Conservation (phyloP, 2,113 vertebrate genomes). For the Columba janthina region DNA sequence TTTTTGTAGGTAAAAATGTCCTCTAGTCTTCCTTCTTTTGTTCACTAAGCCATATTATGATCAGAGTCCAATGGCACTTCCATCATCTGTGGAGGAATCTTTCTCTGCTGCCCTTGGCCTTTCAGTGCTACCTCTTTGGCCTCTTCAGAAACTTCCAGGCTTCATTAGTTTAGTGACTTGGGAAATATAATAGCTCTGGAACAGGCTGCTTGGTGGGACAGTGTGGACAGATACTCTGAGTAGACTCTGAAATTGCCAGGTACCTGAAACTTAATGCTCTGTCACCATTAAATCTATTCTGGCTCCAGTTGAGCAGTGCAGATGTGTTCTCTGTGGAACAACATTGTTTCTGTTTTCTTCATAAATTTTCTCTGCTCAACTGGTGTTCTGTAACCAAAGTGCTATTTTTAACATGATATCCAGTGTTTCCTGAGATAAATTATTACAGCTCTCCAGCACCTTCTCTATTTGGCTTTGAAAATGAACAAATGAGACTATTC, state of each 20-base stretch:
- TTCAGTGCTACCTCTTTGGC: background rate
- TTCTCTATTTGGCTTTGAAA: background rate
- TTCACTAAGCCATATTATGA: background rate
- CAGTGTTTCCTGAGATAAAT: background rate
- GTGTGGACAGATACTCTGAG: background rate
- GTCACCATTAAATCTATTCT: background rate
- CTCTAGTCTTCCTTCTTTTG: background rate
- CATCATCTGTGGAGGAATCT: background rate
- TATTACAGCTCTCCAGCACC: background rate
- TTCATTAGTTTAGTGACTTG: background rate
- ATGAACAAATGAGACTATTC: background rate
- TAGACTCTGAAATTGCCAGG: background rate
- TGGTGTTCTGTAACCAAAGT: background rate
- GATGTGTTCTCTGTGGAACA: background rate
- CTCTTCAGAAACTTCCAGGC: background rate
- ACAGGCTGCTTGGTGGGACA: background rate
- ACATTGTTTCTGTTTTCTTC: background rate
- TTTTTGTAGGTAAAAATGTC: background rate
- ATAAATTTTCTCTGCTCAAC: background rate
- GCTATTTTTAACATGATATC: background rate
- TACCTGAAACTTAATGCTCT: background rate
- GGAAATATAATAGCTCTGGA: background rate
- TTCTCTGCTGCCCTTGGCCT: background rate
- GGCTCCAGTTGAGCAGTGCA: background rate
- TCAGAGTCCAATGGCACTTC: background rate